Base-by-base conservation (phyloP, 2,113 vertebrate genomes). In the Spilogale gracilis region DNA sequence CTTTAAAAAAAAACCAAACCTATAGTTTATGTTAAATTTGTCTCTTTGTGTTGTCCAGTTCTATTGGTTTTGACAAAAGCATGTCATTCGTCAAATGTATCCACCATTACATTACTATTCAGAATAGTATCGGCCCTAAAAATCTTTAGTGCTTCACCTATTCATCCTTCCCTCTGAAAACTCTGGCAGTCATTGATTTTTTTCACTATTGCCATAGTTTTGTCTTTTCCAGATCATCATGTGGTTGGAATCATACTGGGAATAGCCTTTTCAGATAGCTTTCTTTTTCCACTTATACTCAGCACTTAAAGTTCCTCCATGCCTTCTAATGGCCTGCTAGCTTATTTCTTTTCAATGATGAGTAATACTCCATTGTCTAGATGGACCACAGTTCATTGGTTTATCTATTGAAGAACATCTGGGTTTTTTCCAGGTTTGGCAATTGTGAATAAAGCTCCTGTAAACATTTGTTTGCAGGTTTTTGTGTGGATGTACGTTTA, bases 101-200 rank as follows among this genome's bases (percentile, higher is more conserved):
- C 56, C 58, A 18, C 58, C 3, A 25, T 50, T 0, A 38, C 5
- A 0, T 4, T 3, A 63, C 17, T 20, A 18, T 18, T 12, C 20
- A 3, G 20, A 38, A n/a, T n/a, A n/a, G 13, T 20, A 25, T 50
- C 73, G 2, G 27, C 43, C 43, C 58, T 27, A 17, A 52, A 27
- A 63, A 18, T 23, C 73, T 30, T 27, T 5, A 1, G 30, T 7
- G 20, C 17, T 54, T 9, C 43, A 10, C 45, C 20, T 27, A 23
- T 18, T 8, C 9, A 4, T 12, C 45, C 12, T 18, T 23, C 20
- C 25, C 20, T 10, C 61, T 21, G 27, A 32, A 85, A 32, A 20
- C 60, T 13, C 45, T 21, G 43, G 11, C 54, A 21, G 8, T 17
- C 69, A 21, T 27, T 7, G 27, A 12, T 32, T 30, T 48, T 4